A percentile compares a stretch with the other conserved stretches of the same genome.
Conservation (phyloP, 2,888 invertebrate genomes). For the Hirtodrosophila confusa region DNA sequence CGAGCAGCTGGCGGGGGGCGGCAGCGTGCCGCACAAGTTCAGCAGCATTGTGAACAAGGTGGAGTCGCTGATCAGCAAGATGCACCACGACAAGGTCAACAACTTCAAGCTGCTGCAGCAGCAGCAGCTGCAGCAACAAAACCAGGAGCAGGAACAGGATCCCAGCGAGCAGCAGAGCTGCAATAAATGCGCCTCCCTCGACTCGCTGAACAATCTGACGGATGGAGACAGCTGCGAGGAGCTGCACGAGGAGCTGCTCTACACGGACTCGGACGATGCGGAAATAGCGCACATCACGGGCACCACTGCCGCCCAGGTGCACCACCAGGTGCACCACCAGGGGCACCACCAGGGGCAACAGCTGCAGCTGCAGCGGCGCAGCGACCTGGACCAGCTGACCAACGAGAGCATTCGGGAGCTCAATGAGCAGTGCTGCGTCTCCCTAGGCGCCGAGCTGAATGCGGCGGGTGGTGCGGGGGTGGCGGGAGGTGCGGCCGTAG, state of each 20-base stretch:
- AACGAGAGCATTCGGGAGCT: slow-evolving; percentile 81
- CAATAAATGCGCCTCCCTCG: slow-evolving; percentile 85
- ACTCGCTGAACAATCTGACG: slow-evolving; percentile 89
- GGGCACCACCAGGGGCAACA: slow-evolving; percentile 42
- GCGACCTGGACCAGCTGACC: slow-evolving; percentile 83
- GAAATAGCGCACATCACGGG: slow-evolving; percentile 86
- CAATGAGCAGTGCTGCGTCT: slow-evolving; percentile 83
- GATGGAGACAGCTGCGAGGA: slow-evolving; percentile 86
- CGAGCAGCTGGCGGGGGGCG: slow-evolving; percentile 20
- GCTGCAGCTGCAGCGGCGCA: slow-evolving; percentile 50
- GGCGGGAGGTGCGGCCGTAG: slow-evolving; percentile 31
- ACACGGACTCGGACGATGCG: slow-evolving; percentile 89
- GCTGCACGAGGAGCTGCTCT: slow-evolving; percentile 73
- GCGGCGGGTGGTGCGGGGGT: slow-evolving; percentile 9
- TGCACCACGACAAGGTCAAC: slow-evolving; percentile 80
- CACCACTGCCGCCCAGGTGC: slow-evolving; percentile 82
- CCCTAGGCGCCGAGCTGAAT: slow-evolving; percentile 59
- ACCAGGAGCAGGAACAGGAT: slow-evolving; percentile 7
- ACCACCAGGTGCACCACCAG: slow-evolving; percentile 67
- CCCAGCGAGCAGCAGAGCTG: slow-evolving; percentile 5
- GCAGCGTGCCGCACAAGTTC: slow-evolving; percentile 71
- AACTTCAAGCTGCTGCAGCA: slow-evolving; percentile 65
- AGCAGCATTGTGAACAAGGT: slow-evolving; percentile 82
- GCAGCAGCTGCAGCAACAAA: slow-evolving; percentile 83
- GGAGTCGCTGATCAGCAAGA: slow-evolving; percentile 81